phyloP scores from a whole-genome alignment of 2,113 vertebrate genomes.

The Pardalotus punctatus region DNA sequence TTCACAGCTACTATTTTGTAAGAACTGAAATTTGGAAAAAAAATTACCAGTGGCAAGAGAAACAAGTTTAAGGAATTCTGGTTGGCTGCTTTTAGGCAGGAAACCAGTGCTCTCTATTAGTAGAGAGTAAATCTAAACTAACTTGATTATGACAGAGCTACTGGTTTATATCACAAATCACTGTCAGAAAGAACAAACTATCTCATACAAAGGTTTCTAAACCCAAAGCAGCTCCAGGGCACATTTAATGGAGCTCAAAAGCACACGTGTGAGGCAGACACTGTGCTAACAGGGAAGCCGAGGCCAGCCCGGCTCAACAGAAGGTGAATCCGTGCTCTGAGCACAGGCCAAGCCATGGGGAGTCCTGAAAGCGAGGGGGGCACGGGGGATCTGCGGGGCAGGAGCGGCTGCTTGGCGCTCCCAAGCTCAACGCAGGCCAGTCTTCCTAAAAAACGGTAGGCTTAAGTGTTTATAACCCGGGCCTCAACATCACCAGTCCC shows the following conservation, averaged over 20 bases:
- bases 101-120: neutral
- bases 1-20: neutral
- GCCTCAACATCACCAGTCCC: neutral
- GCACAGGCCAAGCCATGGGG: neutral
- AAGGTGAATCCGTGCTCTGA: neutral
- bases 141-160: neutral
- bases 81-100: neutral
- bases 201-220: neutral
- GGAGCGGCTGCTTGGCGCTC: neutral
- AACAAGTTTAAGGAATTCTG: neutral
- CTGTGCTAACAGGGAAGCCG: neutral
- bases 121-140: neutral
- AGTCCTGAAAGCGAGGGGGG: neutral
- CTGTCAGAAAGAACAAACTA: neutral
- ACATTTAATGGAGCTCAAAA: neutral
- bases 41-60: neutral
- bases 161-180: neutral
- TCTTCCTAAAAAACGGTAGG: rapidly evolving
- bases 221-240: neutral
- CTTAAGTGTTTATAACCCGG: neutral
- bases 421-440: neutral
- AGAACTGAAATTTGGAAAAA: neutral
- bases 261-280: neutral
- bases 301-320: neutral
- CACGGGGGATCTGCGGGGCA: too few relatives aligned